Conservation (phyloP, 2,113 vertebrate species). For the Onychostruthus taczanowskii region DNA sequence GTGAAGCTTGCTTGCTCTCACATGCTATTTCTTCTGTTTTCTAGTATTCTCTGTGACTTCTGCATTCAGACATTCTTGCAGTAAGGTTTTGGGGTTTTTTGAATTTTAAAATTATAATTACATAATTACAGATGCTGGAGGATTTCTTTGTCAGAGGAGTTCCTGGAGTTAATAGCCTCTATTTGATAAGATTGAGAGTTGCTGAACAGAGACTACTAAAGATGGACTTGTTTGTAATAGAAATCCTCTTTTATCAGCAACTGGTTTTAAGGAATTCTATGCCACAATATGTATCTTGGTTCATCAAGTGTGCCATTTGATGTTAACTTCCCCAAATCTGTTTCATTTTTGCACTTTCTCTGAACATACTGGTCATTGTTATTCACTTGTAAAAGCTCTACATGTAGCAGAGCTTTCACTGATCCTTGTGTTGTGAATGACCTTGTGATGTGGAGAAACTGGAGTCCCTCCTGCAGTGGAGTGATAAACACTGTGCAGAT, state of each 20-base stretch:
- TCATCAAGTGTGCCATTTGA: neutral
- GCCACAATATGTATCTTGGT: neutral
- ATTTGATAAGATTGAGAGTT: neutral
- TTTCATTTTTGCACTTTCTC: neutral
- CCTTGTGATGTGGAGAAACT: neutral
- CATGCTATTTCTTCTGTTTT: neutral
- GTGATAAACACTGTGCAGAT: neutral
- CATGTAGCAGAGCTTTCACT: neutral
- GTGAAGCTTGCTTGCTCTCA: neutral
- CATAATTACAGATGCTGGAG: neutral
- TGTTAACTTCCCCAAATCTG: neutral
- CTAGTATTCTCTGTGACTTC: neutral
- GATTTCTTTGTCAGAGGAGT: neutral
- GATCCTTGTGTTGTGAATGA: neutral
- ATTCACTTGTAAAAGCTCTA: neutral
- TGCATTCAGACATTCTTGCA: neutral
- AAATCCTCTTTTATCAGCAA: neutral
- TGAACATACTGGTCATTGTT: neutral
- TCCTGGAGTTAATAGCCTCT: neutral
- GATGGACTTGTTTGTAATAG: neutral
- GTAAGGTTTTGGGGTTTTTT: too few species aligned
- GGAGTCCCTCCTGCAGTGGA: neutral
- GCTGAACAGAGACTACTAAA: neutral
- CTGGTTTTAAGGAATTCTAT: neutral
- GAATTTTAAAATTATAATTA: neutral